These are phyloP conservation scores for Hecatera dysodea DNA, from an alignment of 2,888 invertebrate species.

Conservation along the genomic window DNA sequence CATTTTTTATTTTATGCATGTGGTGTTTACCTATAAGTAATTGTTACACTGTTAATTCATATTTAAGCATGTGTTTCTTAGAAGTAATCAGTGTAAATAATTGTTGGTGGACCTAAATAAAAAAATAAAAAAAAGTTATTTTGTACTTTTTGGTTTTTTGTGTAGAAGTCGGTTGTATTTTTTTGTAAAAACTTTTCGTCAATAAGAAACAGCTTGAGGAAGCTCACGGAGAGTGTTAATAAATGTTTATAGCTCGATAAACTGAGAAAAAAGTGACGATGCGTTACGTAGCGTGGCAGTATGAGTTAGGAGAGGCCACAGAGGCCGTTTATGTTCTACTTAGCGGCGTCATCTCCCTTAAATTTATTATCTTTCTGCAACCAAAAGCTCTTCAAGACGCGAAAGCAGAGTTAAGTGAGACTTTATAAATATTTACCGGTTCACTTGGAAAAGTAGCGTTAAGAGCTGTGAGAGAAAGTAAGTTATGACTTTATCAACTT, in stretches of 20 bases:
- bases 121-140: no score
- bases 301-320: conserved; percentile 43
- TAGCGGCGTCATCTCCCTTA: conserved; percentile 45
- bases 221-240: conserved; percentile 16
- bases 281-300: conserved; percentile 36
- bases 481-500: conserved; percentile 22
- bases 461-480: conserved; percentile 26
- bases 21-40: no score
- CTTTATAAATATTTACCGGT: conserved; percentile 42
- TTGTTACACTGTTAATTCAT: no score
- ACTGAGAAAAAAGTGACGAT: conserved; percentile 48
- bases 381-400: conserved; percentile 34
- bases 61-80: no score
- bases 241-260: conserved; percentile 49
- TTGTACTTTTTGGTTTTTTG: no score
- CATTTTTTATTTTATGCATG: no score
- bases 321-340: conserved; percentile 54
- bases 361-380: conserved; percentile 53
- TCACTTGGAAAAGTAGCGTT: conserved; percentile 35
- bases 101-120: no score
- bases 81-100: no score
- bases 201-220: conserved; percentile 30
- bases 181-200: no score
- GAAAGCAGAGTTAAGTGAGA: conserved; percentile 30
- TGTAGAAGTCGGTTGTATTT: no score